phyloP scores from a whole-genome alignment of 2,888 invertebrate genomes.

The Chrysodeixis includens region DNA sequence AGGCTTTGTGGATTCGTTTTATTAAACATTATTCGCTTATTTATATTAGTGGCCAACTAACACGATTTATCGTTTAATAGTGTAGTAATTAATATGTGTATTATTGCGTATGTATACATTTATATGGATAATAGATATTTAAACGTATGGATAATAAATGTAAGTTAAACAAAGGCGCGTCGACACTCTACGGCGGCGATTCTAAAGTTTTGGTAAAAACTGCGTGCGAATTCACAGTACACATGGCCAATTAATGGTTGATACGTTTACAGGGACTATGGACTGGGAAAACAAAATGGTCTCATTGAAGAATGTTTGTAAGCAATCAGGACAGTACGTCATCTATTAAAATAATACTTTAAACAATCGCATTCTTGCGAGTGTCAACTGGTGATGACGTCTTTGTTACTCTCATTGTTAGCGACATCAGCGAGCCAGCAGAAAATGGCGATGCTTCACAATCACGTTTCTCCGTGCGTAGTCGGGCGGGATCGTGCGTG shows the following conservation, averaged over 20 bases:
- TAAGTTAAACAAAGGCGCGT: too few relatives aligned
- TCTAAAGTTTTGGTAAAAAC: constrained; percentile 10
- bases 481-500: constrained; percentile 65
- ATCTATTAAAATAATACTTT: constrained; percentile 24
- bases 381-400: constrained; percentile 56
- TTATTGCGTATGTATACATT: too few relatives aligned
- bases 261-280: constrained; percentile 15
- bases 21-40: background rate
- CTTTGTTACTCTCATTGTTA: constrained; percentile 42
- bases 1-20: background rate
- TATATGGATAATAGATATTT: too few relatives aligned
- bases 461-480: constrained; percentile 56
- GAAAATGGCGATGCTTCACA: constrained; percentile 62
- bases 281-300: constrained; percentile 20
- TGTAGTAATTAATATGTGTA: too few relatives aligned
- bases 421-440: constrained; percentile 51
- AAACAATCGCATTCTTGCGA: constrained; percentile 17
- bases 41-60: background rate
- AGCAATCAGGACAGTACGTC: constrained; percentile 10
- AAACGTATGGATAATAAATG: too few relatives aligned
- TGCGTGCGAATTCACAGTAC: constrained; percentile 7
- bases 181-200: background rate
- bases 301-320: constrained; percentile 13
- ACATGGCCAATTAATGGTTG: constrained; percentile 26
- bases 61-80: background rate